Evolutionary conservation across 2,113 vertebrate genomes (phyloP).

Genomic region (Platanista minor): DNA sequence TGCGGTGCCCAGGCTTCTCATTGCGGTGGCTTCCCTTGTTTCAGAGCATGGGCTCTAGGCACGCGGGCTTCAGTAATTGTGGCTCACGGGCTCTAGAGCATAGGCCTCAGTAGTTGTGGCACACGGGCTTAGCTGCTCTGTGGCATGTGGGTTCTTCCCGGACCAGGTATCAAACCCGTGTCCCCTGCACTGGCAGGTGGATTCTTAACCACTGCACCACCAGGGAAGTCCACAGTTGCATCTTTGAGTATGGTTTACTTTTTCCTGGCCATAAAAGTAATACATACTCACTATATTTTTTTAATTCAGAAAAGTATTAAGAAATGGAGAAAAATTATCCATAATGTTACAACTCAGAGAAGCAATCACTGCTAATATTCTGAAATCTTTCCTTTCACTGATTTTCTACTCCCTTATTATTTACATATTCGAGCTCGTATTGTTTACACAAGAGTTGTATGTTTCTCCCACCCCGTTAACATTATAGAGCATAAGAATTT

Average conservation of each 20-base stretch:
- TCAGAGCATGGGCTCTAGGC: no score
- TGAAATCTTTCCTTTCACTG: neutral
- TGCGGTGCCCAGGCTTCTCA: no score
- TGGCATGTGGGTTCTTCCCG: no score
- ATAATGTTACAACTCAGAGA: neutral
- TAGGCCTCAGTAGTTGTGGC: no score
- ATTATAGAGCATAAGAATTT: neutral
- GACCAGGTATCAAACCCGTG: no score
- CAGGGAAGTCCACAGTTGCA: neutral
- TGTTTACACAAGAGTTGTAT: neutral
- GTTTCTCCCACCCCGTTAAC: neutral
- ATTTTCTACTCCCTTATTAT: neutral
- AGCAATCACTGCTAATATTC: neutral
- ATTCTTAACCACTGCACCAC: no score
- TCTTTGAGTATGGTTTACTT: neutral
- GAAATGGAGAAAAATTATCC: neutral
- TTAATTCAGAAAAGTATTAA: neutral
- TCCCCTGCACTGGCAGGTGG: no score
- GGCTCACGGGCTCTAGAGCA: no score
- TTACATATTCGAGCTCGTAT: neutral
- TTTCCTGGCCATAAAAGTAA: neutral
- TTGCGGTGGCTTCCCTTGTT: no score
- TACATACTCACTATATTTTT: neutral
- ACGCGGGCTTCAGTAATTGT: no score
- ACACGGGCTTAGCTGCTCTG: no score